Evolutionary conservation across 1,140 invertebrate genomes (phyloP).

Genomic region (Palaemon carinicauda): DNA sequence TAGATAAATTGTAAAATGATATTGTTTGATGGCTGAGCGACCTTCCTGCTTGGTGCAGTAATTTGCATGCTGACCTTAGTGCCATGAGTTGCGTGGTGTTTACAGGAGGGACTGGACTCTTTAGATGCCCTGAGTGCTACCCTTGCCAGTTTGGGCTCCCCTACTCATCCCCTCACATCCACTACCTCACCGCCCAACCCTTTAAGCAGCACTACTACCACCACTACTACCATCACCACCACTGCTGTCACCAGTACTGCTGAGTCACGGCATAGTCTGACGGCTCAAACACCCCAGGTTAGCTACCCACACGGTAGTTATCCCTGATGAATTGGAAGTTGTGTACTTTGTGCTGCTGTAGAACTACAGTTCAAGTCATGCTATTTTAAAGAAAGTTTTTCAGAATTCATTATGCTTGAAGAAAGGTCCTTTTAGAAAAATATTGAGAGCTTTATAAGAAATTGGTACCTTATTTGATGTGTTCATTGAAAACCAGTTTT

Average conservation of each 20-base stretch:
- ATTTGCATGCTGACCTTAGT: slow-evolving; percentile 35
- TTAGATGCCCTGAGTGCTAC: slow-evolving; percentile 52
- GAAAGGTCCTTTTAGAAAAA: too few species aligned
- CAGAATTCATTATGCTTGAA: too few species aligned
- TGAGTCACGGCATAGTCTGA: slow-evolving; percentile 40
- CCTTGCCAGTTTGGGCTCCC: slow-evolving; percentile 49
- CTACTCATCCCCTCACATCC: slow-evolving; percentile 42
- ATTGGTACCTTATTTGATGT: too few species aligned
- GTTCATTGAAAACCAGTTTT: too few species aligned
- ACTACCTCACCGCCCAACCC: slow-evolving; percentile 35
- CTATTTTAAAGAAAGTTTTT: too few species aligned
- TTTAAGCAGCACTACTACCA: slow-evolving; percentile 34
- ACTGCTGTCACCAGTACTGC: slow-evolving; percentile 49
- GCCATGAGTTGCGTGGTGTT: slow-evolving; percentile 47
- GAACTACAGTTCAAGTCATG: too few species aligned
- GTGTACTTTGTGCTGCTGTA: background rate
- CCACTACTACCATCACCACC: slow-evolving; percentile 46
- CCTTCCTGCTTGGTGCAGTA: slow-evolving; percentile 20
- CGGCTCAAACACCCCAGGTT: slow-evolving; percentile 53
- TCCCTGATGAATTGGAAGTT: slow-evolving; percentile 24
- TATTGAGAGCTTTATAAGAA: too few species aligned
- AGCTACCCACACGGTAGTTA: slow-evolving; percentile 43
- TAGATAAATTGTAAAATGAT: too few species aligned
- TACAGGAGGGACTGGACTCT: slow-evolving; percentile 51
- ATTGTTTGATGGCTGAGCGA: background rate